Evolutionary conservation across 2,888 invertebrate genomes (phyloP).

Genomic region (Herminia tarsipennalis): DNA sequence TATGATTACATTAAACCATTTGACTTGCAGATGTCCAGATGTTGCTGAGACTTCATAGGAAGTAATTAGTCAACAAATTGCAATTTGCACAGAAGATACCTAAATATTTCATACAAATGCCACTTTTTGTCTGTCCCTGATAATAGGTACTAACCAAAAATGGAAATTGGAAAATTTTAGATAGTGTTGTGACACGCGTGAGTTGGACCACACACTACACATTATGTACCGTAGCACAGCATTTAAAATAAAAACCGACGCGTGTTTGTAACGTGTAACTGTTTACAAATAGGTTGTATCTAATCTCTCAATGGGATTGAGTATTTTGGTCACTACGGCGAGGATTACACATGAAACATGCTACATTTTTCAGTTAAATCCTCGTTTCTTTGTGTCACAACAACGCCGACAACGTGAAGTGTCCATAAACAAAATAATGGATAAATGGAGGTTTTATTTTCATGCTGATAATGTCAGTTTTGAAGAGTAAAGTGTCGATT

Average conservation of each 20-base stretch:
- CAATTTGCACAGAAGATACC: no score
- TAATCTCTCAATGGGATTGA: conserved; percentile 20
- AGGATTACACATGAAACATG: conserved; percentile 18
- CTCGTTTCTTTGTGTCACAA: conserved; percentile 13
- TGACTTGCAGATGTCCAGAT: no score
- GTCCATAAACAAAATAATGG: conserved; percentile 19
- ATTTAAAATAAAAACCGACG: conserved; percentile 15
- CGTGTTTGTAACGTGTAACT: conserved; percentile 10
- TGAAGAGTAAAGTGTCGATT: conserved; percentile 29
- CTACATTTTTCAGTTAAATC: no score
- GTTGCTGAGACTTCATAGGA: no score
- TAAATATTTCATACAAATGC: no score
- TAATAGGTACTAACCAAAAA: no score
- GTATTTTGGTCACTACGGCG: conserved; percentile 20
- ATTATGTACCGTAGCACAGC: conserved; percentile 15
- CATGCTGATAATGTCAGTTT: conserved; percentile 47
- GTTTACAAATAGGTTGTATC: conserved; percentile 22
- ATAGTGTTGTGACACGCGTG: conserved; percentile 7
- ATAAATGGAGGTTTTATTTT: conserved; percentile 33
- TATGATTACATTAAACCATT: no score
- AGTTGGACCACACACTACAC: conserved; percentile 1
- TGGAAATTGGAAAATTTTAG: no score
- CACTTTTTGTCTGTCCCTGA: no score
- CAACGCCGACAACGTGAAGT: conserved; percentile 30
- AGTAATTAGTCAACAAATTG: no score